These are phyloP conservation scores for Odocoileus virginianus DNA, from an alignment of 2,113 vertebrate genomes.

Conservation along the genomic window DNA sequence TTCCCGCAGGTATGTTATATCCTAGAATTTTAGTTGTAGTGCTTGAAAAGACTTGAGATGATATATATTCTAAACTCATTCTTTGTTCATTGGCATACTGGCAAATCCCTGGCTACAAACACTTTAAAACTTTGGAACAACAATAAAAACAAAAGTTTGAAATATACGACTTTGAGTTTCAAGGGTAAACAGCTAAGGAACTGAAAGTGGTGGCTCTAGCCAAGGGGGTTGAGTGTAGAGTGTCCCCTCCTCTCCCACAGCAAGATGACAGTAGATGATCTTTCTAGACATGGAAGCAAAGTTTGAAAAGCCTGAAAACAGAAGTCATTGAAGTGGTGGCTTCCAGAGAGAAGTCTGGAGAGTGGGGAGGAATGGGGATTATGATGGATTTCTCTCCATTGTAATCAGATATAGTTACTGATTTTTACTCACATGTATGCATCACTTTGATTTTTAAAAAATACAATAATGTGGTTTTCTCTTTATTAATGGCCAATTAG, in stretches of 20 bases:
- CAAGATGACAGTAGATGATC: background rate
- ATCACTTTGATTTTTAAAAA: background rate
- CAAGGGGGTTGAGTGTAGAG: background rate
- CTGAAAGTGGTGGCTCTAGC: background rate
- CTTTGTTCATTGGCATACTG: background rate
- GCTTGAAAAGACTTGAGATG: background rate
- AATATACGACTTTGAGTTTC: background rate
- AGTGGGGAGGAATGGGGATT: rapidly evolving
- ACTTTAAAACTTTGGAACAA: background rate
- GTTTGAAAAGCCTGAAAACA: background rate
- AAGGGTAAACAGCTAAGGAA: background rate
- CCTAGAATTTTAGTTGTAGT: background rate
- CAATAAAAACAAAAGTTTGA: background rate
- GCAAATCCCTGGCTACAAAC: background rate
- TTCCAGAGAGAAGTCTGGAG: background rate
- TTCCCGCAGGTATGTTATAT: background rate
- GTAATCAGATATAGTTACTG: rapidly evolving
- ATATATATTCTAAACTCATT: background rate
- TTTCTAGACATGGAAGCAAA: background rate
- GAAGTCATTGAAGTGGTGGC: background rate
- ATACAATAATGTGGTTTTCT: background rate
- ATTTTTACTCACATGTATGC: rapidly evolving
- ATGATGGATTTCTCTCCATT: background rate
- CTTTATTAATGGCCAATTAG: background rate
- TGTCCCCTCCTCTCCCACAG: background rate